Percentiles rank a stretch among this genome's conserved stretches.
Conservation (phyloP, 1,140 invertebrate genomes). For the Temnothorax curvispinosus region DNA sequence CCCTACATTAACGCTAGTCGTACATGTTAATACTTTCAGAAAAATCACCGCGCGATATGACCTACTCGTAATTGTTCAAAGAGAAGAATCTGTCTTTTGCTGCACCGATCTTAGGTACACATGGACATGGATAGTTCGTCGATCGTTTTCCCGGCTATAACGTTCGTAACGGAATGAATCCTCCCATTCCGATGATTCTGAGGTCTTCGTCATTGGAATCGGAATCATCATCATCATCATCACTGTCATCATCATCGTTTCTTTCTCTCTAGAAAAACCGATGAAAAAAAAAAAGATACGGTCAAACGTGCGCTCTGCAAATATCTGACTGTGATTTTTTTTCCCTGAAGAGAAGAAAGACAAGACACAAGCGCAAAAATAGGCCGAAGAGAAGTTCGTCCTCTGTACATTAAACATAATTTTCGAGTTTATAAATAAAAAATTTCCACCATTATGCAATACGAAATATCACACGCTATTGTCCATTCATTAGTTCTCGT, state of each 20-base stretch:
- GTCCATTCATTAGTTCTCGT: slow-evolving; percentile 54
- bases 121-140: slow-evolving; percentile 30
- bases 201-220: slow-evolving; percentile 78
- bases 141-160: slow-evolving; percentile 75
- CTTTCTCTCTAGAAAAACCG: slow-evolving; percentile 82
- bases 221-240: slow-evolving; percentile 68
- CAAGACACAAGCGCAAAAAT: slow-evolving; percentile 69
- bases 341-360: slow-evolving; percentile 58
- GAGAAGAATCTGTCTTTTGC: slow-evolving; percentile 26
- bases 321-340: slow-evolving; percentile 45
- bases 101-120: slow-evolving; percentile 35
- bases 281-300: slow-evolving; percentile 66
- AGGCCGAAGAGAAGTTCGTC: slow-evolving; percentile 1
- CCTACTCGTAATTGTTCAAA: slow-evolving; percentile 20
- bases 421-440: slow-evolving; percentile 72
- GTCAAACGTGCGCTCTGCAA: slow-evolving; percentile 65
- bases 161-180: slow-evolving; percentile 83
- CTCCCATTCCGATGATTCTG: slow-evolving; percentile 82
- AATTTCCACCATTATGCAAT: slow-evolving; percentile 34
- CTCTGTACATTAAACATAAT: slow-evolving; percentile 83
- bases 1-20: neutral
- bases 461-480: slow-evolving; percentile 39
- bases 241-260: slow-evolving; percentile 72
- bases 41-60: slow-evolving; percentile 44
- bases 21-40: slow-evolving; percentile 46